Evolutionary conservation across 2,888 invertebrate genomes (phyloP), one percentile per base, ranked within the genome.

Genomic region (Napeogenes sylphis): DNA sequence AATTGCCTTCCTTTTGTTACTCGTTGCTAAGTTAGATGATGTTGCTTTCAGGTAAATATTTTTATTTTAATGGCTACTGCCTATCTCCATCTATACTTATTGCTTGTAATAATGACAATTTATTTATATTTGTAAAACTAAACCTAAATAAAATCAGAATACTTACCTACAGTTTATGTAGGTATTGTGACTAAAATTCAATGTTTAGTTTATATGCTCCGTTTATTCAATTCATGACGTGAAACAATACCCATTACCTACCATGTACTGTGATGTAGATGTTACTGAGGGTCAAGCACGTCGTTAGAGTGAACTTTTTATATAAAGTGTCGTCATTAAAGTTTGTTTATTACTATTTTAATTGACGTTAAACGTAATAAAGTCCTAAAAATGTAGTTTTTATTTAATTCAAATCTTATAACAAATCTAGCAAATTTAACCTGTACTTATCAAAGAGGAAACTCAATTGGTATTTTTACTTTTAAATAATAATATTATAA

Each of bases 1-100:
- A 64, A 60, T 61, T 60, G 57, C 42, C 51, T 60, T 60, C 55
- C 54, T 60, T 59, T 57, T 60, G 21, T 59, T 57, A 45, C 57
- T 54, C 21, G 51, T 51, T 55, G 47, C 30, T 32, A 55, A 46
- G 51, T 54, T 61, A 33, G 46, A 55, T 45, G 58, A 63, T 55
- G 35, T 58, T 55, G 54, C 59, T 53, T 45, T 30, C 35, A 58
- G 45, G 4, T 47, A 51, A 58, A 53, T 33, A 47, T 58, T 51
- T 58, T 56, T 45, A 56, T 42, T 45, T 6, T 42, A 45, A 56
- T 35, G 1, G 4, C 6, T 35, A 35, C 35, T 4, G 4, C 35
- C 35, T 35, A 35, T 6, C 6, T 35, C 35, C 35, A 6, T 35
- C 35, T 35, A 21, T 21, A 21, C 21, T 21, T 21, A 4, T 35